A percentile compares a stretch with the other conserved stretches of the same genome.
Evolutionary conservation across 2,113 vertebrate species (phyloP).

Genomic region (Bujurquina vittata): DNA sequence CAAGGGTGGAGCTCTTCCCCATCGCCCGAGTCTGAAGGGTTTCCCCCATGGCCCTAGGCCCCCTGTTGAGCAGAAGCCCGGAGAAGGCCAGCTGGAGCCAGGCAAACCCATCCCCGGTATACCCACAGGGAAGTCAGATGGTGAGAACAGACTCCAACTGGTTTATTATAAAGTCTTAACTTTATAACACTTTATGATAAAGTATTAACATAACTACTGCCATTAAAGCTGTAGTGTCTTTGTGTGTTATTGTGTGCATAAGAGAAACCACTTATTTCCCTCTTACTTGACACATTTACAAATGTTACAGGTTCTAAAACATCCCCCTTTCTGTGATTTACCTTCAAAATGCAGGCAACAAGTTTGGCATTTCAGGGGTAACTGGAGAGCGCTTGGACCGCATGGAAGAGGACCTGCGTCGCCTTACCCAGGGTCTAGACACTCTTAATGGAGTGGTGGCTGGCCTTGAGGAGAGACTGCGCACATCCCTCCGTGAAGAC

Average conservation of each 20-base stretch:
- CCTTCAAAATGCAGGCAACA: slow-evolving; percentile 79
- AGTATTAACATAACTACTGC: background rate
- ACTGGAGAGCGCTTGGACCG: slow-evolving; percentile 90
- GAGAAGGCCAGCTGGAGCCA: slow-evolving; percentile 70
- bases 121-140: slow-evolving; percentile 79
- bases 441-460: slow-evolving; percentile 85
- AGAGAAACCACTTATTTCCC: background rate
- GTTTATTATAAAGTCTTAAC: background rate
- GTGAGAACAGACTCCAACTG: slow-evolving; percentile 66
- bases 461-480: slow-evolving; percentile 86
- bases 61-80: slow-evolving; percentile 68
- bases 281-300: background rate
- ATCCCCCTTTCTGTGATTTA: background rate
- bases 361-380: slow-evolving; percentile 78
- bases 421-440: slow-evolving; percentile 87
- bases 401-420: slow-evolving; percentile 90
- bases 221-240: background rate
- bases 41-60: slow-evolving; percentile 72
- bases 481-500: slow-evolving; percentile 86
- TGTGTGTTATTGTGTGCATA: background rate
- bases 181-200: too few species aligned
- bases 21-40: slow-evolving; percentile 80
- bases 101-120: slow-evolving; percentile 81
- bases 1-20: slow-evolving; percentile 79
- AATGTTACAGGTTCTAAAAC: background rate